Percentiles rank a stretch among this genome's conserved stretches.
These are phyloP conservation scores for Temnothorax rugatulus DNA, from an alignment of 2,888 invertebrate species.

Conservation along the genomic window DNA sequence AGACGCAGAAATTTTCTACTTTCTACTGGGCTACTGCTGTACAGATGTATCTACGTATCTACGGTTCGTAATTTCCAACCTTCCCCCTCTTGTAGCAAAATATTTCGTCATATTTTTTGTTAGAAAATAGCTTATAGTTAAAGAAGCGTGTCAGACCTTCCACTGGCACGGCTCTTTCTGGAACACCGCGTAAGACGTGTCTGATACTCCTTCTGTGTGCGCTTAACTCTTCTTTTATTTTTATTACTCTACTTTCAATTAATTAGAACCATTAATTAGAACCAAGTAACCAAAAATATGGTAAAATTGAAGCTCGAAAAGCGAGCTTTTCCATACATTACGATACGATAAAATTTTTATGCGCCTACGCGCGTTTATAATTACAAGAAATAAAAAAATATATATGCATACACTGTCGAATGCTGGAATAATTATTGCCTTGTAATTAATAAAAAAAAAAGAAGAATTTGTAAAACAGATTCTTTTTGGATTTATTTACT, in stretches of 20 bases:
- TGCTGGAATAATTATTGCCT: background rate
- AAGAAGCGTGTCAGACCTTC: background rate
- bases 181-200: background rate
- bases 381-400: conserved; percentile 13
- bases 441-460: conserved; percentile 10
- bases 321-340: background rate
- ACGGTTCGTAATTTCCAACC: conserved; percentile 21
- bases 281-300: background rate
- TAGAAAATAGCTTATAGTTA: conserved; percentile 16
- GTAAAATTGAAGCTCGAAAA: conserved; percentile 4
- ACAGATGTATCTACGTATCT: conserved; percentile 21
- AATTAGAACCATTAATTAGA: conserved; percentile 18
- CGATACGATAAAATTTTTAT: conserved; percentile 24
- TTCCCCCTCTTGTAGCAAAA: conserved; percentile 5
- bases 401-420: background rate
- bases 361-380: background rate
- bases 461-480: background rate
- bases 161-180: background rate
- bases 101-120: conserved; percentile 12
- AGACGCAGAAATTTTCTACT: conserved; percentile 53
- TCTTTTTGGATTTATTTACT: background rate
- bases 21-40: conserved; percentile 14
- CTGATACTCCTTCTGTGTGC: background rate
- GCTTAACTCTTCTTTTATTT: background rate
- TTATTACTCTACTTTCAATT: conserved; percentile 15